phyloP scores from a whole-genome alignment of 2,113 vertebrate species.

The Paratilapia polleni region DNA sequence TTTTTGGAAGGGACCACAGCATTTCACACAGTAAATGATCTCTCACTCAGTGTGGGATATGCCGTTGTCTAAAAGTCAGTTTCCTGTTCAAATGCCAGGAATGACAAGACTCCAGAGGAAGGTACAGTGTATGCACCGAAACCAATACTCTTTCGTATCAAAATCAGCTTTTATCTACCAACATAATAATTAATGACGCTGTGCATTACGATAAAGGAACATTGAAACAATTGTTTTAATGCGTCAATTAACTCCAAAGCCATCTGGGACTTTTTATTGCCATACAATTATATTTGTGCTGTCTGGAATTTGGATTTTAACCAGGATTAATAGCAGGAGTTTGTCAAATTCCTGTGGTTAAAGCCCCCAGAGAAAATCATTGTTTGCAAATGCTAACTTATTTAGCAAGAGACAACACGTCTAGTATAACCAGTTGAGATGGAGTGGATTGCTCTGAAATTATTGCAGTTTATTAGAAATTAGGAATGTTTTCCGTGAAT shows the following conservation, averaged over 20 bases:
- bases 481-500: slow-evolving; percentile 49
- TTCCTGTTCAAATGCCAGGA: slow-evolving; percentile 14
- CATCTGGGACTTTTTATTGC: slow-evolving; percentile 51
- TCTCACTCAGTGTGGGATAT: neutral
- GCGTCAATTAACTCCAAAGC: slow-evolving; percentile 19
- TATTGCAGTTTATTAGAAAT: slow-evolving; percentile 64
- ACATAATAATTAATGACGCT: slow-evolving; percentile 10
- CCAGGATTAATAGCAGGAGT: slow-evolving; percentile 59
- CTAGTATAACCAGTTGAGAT: slow-evolving; percentile 40
- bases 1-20: neutral
- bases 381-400: slow-evolving; percentile 63
- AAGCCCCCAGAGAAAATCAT: slow-evolving; percentile 51
- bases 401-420: slow-evolving; percentile 37
- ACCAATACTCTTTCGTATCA: neutral
- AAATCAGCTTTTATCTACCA: neutral
- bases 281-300: slow-evolving; percentile 44
- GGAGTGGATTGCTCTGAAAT: slow-evolving; percentile 50
- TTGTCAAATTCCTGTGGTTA: slow-evolving; percentile 54
- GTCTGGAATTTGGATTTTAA: slow-evolving; percentile 46
- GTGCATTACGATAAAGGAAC: neutral
- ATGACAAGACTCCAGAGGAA: neutral
- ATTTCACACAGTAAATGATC: slow-evolving; percentile 2
- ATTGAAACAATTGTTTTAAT: slow-evolving; percentile 25
- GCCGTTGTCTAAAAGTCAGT: neutral
- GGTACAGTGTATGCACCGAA: neutral